Percentiles rank a stretch among this genome's conserved stretches.
Evolutionary conservation across 2,888 invertebrate genomes (phyloP).

Genomic region (Drosophila anomalipes): DNA sequence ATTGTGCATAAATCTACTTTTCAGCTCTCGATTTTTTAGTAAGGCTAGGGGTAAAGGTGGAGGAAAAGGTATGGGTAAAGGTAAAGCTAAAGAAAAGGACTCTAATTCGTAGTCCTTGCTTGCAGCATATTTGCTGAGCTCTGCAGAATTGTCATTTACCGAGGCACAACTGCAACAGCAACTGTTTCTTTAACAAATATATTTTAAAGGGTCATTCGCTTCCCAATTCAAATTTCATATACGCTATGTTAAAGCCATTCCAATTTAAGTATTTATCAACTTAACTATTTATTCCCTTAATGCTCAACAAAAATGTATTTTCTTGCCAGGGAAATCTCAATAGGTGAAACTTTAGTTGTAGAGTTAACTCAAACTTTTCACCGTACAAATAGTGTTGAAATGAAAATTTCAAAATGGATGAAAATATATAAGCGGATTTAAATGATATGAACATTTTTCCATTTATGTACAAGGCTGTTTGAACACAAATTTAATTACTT

Average conservation of each 20-base stretch:
- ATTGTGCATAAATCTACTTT: constrained; percentile 61
- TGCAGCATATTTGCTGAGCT: constrained; percentile 40
- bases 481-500: not conserved
- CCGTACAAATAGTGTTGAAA: not conserved
- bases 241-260: not conserved
- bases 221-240: not conserved
- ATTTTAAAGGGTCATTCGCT: not conserved
- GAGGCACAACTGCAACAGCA: not conserved
- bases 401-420: not conserved
- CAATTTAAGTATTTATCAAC: not conserved
- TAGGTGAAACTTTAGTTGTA: not conserved
- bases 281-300: not conserved
- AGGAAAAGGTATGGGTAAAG: constrained; percentile 4
- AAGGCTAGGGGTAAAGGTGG: not conserved
- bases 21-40: not conserved
- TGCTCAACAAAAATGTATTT: not conserved
- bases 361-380: not conserved
- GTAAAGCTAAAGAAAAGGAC: constrained; percentile 14
- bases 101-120: constrained; percentile 22
- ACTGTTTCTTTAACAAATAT: not conserved
- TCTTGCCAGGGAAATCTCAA: not conserved
- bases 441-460: not conserved
- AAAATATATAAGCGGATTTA: not conserved
- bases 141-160: constrained; percentile 24
- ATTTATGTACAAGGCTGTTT: not conserved